phyloP scores from a whole-genome alignment of 2,113 vertebrate genomes.

The Hydropotes inermis region DNA sequence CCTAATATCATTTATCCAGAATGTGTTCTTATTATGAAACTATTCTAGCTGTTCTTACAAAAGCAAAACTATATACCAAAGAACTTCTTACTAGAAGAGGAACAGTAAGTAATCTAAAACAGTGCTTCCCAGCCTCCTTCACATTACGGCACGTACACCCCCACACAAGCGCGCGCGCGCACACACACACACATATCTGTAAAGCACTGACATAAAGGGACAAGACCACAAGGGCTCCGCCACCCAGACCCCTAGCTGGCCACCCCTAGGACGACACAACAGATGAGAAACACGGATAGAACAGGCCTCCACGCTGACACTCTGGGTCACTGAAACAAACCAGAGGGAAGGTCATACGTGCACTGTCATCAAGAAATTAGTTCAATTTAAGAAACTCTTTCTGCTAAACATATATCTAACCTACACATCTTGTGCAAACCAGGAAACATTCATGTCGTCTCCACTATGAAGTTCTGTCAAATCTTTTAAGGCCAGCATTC shows the following conservation, averaged over 20 bases:
- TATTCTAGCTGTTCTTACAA: neutral
- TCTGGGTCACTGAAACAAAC: neutral
- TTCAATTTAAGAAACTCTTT: neutral
- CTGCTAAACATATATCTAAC: neutral
- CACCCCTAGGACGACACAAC: neutral
- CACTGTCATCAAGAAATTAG: neutral
- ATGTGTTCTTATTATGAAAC: neutral
- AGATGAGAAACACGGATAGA: neutral
- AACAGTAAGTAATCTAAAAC: conserved; percentile 8
- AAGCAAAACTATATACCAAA: neutral
- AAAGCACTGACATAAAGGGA: neutral
- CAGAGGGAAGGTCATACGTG: neutral
- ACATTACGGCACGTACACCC: neutral
- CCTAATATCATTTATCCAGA: neutral
- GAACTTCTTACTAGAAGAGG: neutral
- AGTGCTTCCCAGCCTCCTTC: neutral
- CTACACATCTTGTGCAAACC: neutral
- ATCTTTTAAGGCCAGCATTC: neutral
- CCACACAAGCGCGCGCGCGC: rapidly evolving
- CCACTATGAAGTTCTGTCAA: neutral
- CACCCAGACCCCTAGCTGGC: neutral
- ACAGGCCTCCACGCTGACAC: neutral
- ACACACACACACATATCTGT: neutral
- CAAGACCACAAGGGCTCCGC: neutral
- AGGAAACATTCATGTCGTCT: neutral